These are phyloP conservation scores for Montipora efflorescens DNA, from an alignment of 64 coral and sea anemone genomes.

Conservation along the genomic window DNA sequence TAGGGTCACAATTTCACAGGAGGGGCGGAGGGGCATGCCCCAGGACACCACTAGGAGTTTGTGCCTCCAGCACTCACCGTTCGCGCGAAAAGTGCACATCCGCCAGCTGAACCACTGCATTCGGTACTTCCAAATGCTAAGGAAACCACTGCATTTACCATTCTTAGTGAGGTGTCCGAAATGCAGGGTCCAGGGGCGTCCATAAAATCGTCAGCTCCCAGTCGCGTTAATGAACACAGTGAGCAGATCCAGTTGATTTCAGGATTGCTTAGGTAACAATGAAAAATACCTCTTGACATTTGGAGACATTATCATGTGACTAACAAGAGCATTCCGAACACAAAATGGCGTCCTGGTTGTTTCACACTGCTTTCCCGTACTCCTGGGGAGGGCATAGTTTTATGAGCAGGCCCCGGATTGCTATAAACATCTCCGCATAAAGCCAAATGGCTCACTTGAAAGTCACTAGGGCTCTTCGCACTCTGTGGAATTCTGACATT, in stretches of 20 bases:
- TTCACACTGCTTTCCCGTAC: slow-evolving; percentile 48
- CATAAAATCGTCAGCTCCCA: slow-evolving; percentile 33
- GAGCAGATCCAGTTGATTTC: slow-evolving; percentile 49
- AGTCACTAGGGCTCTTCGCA: slow-evolving; percentile 31
- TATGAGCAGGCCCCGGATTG: neutral
- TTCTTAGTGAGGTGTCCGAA: slow-evolving; percentile 20
- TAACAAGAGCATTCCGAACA: slow-evolving; percentile 21
- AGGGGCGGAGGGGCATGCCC: no score
- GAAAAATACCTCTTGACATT: slow-evolving; percentile 12
- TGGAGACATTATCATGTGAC: slow-evolving; percentile 56
- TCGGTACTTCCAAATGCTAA: no score
- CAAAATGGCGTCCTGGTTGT: slow-evolving; percentile 75
- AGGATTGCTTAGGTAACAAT: neutral
- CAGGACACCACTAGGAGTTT: no score
- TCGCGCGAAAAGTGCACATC: no score
- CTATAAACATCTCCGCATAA: slow-evolving; percentile 48
- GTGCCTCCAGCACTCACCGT: no score
- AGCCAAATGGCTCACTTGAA: slow-evolving; percentile 44
- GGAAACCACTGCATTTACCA: neutral
- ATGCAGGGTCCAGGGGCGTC: slow-evolving; percentile 16
- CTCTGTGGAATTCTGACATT: neutral
- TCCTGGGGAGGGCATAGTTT: slow-evolving; percentile 36
- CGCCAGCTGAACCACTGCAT: no score
- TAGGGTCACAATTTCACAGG: no score
- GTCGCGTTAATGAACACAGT: slow-evolving; percentile 23